Base-by-base conservation (phyloP, 2,113 vertebrate genomes). In the Burhinus bistriatus region DNA sequence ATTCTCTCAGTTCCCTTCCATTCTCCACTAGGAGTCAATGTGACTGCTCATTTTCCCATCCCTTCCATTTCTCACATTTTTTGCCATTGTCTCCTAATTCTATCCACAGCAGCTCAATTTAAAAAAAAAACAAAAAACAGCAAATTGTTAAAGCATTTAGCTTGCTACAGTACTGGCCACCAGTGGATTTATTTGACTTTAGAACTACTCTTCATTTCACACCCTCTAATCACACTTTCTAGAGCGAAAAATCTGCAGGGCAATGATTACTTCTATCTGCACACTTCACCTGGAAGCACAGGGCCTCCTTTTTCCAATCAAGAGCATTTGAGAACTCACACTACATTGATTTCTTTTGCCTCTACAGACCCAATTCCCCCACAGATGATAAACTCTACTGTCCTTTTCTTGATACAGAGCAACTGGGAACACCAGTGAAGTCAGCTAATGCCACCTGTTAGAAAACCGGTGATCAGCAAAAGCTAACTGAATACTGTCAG, bases 21-120 rank as follows among this genome's bases (percentile, higher is more conserved):
- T 34, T 57, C 45, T 52, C 29, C 5, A 1, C 25, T 44, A 71
- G 38, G 2, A 77, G 34, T 22, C 25, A 62, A 51, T 0, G 0
- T 40, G 36, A 91, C 29, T 36, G 15, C 17, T 78, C 18, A 12
- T 49, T 22, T 57, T 55, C 49, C 44, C 15, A 26, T 5, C 51
- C 32, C 4, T 85, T 76, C 45, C 40, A 59, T 3, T 0, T 27
- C 23, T 44, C 17, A 29, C 7, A 10, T 38, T 51, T 55, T 38
- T 34, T 68, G 42, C 8, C 42, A 17, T 11, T 68, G 18, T 23
- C 30, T 91, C n/a, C 34, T 49, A 83, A 45, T 51, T 57, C 54
- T 58, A 69, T 6, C 26, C 26, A 51, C n/a, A 72, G 21, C 14
- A 59, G 64, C 21, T 44, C 30, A 70, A 70, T 29, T 32, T 3